Base-by-base conservation (phyloP, 2,797 vertebrate genomes). In the Sus cebifrons region DNA sequence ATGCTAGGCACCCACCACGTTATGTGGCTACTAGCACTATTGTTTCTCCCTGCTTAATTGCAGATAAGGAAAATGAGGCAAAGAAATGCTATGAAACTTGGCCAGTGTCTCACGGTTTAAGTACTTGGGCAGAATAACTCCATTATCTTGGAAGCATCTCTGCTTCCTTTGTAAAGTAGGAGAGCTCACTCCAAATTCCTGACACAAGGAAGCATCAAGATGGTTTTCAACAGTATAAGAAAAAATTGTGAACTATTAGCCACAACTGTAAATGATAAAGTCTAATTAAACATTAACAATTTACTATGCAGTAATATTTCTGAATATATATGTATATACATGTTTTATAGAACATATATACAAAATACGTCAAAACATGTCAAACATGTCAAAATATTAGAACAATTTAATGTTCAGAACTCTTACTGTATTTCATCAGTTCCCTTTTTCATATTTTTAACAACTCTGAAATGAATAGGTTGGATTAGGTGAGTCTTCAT, bases 381-480 rank as follows among this genome's bases (percentile, higher is more conserved):
- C 56, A 71, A 89, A 58, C 62, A 32, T 32, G 32, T 32, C 32
- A 32, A 32, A 32, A 32, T 32, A 70, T 52, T 40, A 86, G n/a
- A 95, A 84, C 36, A 95, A 91, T 67, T 27, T 87, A 60, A 83
- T 40, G 54, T 62, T 93, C 87, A 91, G 20, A 78, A 89, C 11
- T 70, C 4, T 70, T 64, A 44, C 5, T 86, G 27, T 49, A 96
- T 91, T 94, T 91, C 68, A 78, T 74, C 25, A 96, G 40, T 92
- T 86, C 17, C 52, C 44, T 70, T 88, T 88, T 79, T 77, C 54
- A 84, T 2, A 75, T 79, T 89, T 93, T 96, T 89, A 83, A 89
- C 9, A 23, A 40, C 60, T 89, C 71, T 94, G n/a, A 94, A 79
- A 91, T 62, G 82, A 96, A n/a, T 89, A 93, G 18, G 5, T 9